Base-by-base conservation (phyloP, 2,113 vertebrate species). In the Nothocercus nigrocapillus region DNA sequence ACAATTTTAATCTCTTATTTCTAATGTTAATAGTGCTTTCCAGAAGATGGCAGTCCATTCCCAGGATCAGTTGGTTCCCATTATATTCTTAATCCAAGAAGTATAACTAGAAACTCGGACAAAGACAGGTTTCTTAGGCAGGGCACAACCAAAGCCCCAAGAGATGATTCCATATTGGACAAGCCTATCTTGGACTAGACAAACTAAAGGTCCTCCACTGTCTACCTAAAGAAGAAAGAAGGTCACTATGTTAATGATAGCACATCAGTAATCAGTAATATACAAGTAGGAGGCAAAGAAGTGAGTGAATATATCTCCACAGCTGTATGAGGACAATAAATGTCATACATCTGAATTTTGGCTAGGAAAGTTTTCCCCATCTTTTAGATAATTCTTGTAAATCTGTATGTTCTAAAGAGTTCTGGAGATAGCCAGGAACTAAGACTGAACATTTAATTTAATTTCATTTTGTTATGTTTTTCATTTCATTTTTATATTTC, bases 91-190 rank as follows among this genome's bases (percentile, higher is more conserved):
- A 30, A 99, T 98, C 98, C 97, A 99, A 64, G 94, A 84, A 22
- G 97, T 11, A 67, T 97, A 98, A 51, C 93, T 96, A 59, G 98
- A 99, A 25, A 98, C 98, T 15, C 98, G 97, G 7, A 97, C 98
- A 28, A 99, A 99, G 87, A 98, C 98, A 22, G 98, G 98, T 88
- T 98, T 99, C 97, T 98, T 98, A 91, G 97, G 82, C 7, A 96
- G 97, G 40, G 98, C 98, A 66, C 98, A 99, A 76, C 98, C 98
- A 76, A 98, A 93, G 69, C 97, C 98, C 97, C 98, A 99, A 1
- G 98, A 99, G 3, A 98, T 98, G 51, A 98, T 98, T 10, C 98
- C 98, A 91, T 99, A 98, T 54, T 98, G 62, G 80, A 98, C 14
- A 69, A 98, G 99, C 49, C 18, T 98, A 64, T 97, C 98, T 87